Evolutionary conservation across 2,113 vertebrate genomes (phyloP).

Genomic region (Periophthalmus modestus): DNA sequence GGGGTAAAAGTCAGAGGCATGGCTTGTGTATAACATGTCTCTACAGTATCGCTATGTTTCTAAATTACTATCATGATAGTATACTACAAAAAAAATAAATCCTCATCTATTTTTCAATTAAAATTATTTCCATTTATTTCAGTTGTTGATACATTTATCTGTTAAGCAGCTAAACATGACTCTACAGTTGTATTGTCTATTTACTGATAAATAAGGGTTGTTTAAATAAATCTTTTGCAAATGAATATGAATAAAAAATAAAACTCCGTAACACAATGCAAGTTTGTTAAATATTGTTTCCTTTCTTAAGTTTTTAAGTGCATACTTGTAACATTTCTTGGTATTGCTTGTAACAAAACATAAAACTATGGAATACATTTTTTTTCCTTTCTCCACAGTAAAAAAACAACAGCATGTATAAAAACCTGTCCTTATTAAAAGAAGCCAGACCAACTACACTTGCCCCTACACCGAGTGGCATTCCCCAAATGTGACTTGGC

Average conservation of each 20-base stretch:
- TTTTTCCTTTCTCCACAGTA: background rate
- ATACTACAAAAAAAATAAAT: background rate
- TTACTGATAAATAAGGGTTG: too few species aligned
- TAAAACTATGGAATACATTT: background rate
- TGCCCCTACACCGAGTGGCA: slow-evolving; percentile 52
- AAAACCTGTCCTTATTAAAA: slow-evolving; percentile 31
- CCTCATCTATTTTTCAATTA: too few species aligned
- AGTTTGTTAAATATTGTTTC: background rate
- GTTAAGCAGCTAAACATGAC: too few species aligned
- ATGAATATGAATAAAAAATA: too few species aligned
- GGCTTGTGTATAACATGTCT: background rate
- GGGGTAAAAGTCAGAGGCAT: background rate
- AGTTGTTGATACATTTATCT: too few species aligned
- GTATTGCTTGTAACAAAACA: background rate
- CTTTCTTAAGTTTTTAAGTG: background rate
- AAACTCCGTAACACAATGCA: too few species aligned
- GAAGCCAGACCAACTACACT: slow-evolving; percentile 42
- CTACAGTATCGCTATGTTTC: background rate
- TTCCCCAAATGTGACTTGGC: slow-evolving; percentile 73
- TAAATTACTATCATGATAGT: background rate
- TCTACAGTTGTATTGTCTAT: too few species aligned
- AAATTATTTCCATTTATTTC: too few species aligned
- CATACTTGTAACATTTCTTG: background rate
- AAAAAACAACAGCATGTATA: background rate
- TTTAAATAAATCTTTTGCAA: too few species aligned